Evolutionary conservation across 2,888 invertebrate genomes (phyloP).

Genomic region (Saturnia pavonia): DNA sequence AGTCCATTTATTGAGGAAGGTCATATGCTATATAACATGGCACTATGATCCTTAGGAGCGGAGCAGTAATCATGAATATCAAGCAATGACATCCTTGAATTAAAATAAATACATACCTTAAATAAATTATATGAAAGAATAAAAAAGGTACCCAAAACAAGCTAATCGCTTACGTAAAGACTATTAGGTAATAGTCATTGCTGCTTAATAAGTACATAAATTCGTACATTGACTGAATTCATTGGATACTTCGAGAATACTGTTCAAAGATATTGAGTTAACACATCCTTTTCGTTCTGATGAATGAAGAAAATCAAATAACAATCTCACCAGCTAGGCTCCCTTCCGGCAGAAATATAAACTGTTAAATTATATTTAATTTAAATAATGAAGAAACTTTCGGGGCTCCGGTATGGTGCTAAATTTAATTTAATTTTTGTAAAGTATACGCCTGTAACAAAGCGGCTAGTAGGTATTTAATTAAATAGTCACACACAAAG

Average conservation of each 20-base stretch:
- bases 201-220: not conserved
- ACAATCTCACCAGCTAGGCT: conserved; percentile 19
- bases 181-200: no score
- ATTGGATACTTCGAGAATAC: not conserved
- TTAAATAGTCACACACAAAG: not conserved
- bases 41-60: no score
- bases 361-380: conserved; percentile 21
- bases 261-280: not conserved
- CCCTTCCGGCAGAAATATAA: conserved; percentile 20
- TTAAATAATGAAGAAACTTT: conserved; percentile 21
- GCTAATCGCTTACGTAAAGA: no score
- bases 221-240: not conserved
- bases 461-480: conserved; percentile 4
- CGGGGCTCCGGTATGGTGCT: conserved; percentile 1
- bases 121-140: no score
- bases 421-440: conserved; percentile 14
- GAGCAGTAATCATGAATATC: no score
- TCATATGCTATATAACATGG: no score
- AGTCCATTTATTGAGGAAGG: no score
- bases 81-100: no score
- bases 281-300: conserved; percentile 17
- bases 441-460: not conserved
- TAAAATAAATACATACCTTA: no score
- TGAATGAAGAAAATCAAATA: conserved; percentile 17
- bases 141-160: no score